Evolutionary conservation across 1,140 invertebrate species (phyloP), one percentile per base, ranked within the genome.

Genomic region (Drosophila subpulchrella): DNA sequence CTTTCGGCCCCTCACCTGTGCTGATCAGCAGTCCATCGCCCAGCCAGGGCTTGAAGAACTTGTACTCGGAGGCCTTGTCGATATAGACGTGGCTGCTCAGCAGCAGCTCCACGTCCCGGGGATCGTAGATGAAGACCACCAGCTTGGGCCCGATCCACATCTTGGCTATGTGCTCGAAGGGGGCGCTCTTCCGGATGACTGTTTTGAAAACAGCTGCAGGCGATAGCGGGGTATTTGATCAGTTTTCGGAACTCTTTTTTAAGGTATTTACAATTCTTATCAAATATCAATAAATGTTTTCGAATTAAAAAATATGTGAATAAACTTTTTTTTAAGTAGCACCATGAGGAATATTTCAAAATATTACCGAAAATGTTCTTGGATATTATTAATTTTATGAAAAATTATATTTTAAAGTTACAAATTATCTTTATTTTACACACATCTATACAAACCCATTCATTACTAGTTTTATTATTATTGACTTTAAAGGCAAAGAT

Each of bases 81-180:
- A 96, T 95, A 91, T 96, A 95, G 6, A 96, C 95, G 67, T 96
- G 94, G 77, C 95, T 96, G 79, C 95, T 95, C 1, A 96, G 93
- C 57, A 96, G 95, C 10, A 96, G 92, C 84, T 97, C 96, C 13
- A 96, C 95, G 76, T 97, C 96, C 20, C 94, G 93, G 20, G 96
- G 96, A 81, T 97, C 95, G 15, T 94, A 93, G 51, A 97, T 90
- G 92, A 96, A 96, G 8, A 96, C 93, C 4, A 96, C 44, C 27
- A 96, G 93, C 83, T 95, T 95, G 2, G 96, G 95, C 3, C 96
- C 96, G 60, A 96, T 94, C 96, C 96, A 96, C 11, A 96, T 60
- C 91, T 93, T 96, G 41, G 95, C 93, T 0, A 96, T 93, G 30
- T 94, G 93, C 38, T 94, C 93, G 63, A 91, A 96, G 6, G 94